Base-by-base conservation (phyloP, 2,888 invertebrate species). In the Drosophila setosimentum region DNA sequence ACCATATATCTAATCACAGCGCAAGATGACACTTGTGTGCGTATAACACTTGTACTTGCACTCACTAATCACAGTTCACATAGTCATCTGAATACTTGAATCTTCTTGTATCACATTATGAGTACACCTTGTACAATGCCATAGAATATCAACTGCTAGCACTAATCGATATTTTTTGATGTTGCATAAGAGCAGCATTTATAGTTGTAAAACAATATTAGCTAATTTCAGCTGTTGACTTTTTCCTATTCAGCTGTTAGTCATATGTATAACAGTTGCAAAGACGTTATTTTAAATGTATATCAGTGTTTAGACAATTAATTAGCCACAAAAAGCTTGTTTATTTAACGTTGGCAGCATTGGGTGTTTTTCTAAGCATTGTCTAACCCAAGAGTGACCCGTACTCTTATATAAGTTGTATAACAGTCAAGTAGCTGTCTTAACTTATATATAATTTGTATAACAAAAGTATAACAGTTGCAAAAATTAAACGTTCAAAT, bases 41-140 rank as follows among this genome's bases (percentile, higher is more conserved):
- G 62, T 69, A 64, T 45, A 61, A 53, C 73, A 68, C 51, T 48
- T 53, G 40, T 18, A 53, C 33, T 48, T 33, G 27, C 32, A 16
- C 27, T 3, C 21, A 27, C 37, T 32, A 68, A 45, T 37, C 29
- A 35, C 29, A 42, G 51, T n/a, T 69, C 60, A 45, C 40, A 49
- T n/a, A 24, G 48, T 21, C 30, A n/a, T 54, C 21, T 24, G 7
- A 24, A 8, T n/a, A 3, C 32, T 49, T 61, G 13, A 37, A 48
- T 61, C n/a, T 18, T 24, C 13, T 45, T 16, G 13, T 21, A 45
- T 21, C 21, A 7, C 7, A 45, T 24, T 45, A 16, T 16, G 7
- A 24, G 45, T 2, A 24, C 16, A 24, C 8, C 45, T 16, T 45
- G 45, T 27, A 16, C 16, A 45, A 27, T 29, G 49, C 8, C 10